These are phyloP conservation scores for Sphenopsis melanotis DNA, from an alignment of 2,797 vertebrate genomes.

Conservation along the genomic window DNA sequence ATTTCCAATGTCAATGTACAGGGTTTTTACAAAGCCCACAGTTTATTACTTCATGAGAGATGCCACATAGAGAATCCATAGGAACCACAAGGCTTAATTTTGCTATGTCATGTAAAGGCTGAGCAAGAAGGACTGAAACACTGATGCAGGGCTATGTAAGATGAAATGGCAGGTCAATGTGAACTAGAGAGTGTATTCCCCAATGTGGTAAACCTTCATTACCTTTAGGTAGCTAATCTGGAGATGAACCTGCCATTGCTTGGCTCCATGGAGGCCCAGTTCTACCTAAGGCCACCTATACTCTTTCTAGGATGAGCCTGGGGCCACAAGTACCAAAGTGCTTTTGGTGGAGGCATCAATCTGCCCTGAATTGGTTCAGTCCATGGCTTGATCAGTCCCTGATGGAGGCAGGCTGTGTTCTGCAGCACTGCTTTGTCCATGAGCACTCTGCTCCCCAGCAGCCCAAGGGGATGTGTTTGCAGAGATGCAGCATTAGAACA, in stretches of 20 bases:
- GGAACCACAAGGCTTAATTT: neutral
- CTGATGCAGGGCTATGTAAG: neutral
- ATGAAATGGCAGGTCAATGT: neutral
- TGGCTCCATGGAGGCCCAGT: neutral
- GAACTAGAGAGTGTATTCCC: neutral
- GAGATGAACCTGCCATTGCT: neutral
- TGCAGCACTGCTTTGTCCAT: fast-evolving
- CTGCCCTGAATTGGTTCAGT: neutral
- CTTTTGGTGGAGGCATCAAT: neutral
- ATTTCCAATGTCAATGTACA: neutral
- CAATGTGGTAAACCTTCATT: neutral
- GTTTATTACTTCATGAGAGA: neutral
- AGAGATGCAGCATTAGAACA: neutral
- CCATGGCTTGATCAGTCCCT: neutral
- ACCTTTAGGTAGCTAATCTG: neutral
- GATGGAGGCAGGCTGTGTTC: neutral
- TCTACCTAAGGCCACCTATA: neutral
- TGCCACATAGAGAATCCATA: neutral
- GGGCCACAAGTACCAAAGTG: too few species aligned
- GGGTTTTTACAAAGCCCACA: neutral
- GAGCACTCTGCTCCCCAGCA: neutral
- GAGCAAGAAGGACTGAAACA: neutral
- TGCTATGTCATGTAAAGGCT: neutral
- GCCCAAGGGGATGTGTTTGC: neutral
- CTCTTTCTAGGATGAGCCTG: neutral